Conservation (phyloP, 2,888 invertebrate species). For the Agrenia bidenticulata region DNA sequence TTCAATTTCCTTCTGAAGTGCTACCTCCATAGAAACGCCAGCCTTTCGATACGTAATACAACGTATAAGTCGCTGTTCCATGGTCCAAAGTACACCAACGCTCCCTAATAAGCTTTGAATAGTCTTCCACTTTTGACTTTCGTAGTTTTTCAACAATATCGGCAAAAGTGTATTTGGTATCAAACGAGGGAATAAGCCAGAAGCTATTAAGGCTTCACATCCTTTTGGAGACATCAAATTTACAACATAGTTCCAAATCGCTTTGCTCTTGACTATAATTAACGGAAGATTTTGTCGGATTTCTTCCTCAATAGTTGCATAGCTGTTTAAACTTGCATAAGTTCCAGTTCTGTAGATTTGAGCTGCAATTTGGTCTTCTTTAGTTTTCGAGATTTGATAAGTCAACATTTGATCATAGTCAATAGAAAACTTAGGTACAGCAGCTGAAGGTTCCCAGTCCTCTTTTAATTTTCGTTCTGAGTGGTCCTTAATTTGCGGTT, state of each 20-base stretch:
- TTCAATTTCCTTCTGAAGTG: slow-evolving; percentile 19
- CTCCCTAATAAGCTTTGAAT: slow-evolving; percentile 14
- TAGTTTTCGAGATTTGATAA: too few species aligned
- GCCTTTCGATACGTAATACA: neutral
- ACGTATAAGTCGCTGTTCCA: slow-evolving; percentile 26
- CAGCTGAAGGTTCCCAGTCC: too few species aligned
- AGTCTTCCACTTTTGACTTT: neutral
- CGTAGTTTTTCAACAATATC: slow-evolving; percentile 3
- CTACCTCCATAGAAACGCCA: neutral
- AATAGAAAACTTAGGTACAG: too few species aligned
- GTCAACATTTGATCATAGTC: too few species aligned
- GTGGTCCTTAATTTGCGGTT: too few species aligned
- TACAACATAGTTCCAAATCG: neutral
- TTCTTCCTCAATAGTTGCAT: too few species aligned
- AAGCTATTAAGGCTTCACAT: slow-evolving; percentile 6
- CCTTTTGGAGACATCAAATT: slow-evolving; percentile 5
- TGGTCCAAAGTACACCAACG: slow-evolving; percentile 23
- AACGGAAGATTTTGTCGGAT: too few species aligned
- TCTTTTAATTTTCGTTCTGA: too few species aligned
- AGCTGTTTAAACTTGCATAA: too few species aligned
- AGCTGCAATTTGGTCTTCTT: too few species aligned
- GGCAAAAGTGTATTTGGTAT: slow-evolving; percentile 14
- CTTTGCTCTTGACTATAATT: too few species aligned
- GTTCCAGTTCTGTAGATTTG: too few species aligned
- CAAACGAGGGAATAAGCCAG: slow-evolving; percentile 29